Conservation (phyloP, 2,113 vertebrate species). For the Hemiscyllium ocellatum region DNA sequence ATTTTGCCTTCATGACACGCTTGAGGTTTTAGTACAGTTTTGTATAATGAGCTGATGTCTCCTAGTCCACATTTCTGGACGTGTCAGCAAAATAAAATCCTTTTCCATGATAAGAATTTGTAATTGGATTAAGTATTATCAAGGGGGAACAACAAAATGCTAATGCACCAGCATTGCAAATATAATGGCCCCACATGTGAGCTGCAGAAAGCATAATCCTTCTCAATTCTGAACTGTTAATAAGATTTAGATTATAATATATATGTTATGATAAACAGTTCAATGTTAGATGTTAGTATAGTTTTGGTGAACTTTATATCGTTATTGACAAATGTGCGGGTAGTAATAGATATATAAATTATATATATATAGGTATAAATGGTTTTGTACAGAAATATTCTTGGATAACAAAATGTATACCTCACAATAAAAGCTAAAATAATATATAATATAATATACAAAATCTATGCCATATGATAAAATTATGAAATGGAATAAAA, state of each 20-base stretch:
- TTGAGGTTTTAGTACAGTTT: neutral
- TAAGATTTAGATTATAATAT: neutral
- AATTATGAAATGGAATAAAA: neutral
- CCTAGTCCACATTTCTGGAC: neutral
- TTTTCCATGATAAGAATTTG: neutral
- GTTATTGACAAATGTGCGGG: neutral
- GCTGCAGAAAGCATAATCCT: neutral
- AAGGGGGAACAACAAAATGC: neutral
- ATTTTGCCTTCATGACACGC: neutral
- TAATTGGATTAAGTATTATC: conserved; percentile 35
- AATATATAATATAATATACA: too few relatives aligned
- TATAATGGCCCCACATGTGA: neutral
- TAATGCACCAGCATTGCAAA: conserved; percentile 1
- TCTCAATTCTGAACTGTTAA: conserved; percentile 4
- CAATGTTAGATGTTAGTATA: neutral
- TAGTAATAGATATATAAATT: too few relatives aligned
- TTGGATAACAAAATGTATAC: neutral
- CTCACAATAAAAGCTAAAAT: neutral
- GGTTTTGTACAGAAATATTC: neutral
- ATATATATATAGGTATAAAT: neutral
- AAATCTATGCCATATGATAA: neutral
- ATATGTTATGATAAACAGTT: neutral
- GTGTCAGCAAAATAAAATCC: conserved; percentile 34
- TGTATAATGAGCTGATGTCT: too few relatives aligned
- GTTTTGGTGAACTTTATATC: neutral